phyloP scores from a whole-genome alignment of 2,113 vertebrate species.

The Xiphias gladius region DNA sequence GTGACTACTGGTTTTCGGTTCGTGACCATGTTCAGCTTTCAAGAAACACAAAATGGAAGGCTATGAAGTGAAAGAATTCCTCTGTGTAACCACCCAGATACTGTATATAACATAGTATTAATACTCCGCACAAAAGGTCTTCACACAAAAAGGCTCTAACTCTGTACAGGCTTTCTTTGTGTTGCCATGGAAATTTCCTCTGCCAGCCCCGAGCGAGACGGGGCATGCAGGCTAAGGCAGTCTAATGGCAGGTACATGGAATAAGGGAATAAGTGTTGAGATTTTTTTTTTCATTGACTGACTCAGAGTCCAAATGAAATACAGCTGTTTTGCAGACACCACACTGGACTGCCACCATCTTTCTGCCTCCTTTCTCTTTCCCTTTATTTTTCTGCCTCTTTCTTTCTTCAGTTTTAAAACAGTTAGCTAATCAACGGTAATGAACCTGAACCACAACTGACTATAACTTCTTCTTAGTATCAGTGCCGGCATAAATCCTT shows the following conservation, averaged over 20 bases:
- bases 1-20: constrained; percentile 32
- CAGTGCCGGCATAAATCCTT: not conserved
- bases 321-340: constrained; percentile 80
- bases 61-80: constrained; percentile 44
- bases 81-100: constrained; percentile 45
- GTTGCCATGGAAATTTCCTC: constrained; percentile 83
- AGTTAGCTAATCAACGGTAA: not conserved
- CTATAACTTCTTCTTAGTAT: not conserved
- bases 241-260: constrained; percentile 79
- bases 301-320: constrained; percentile 81
- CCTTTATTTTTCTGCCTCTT: constrained; percentile 16
- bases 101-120: constrained; percentile 60
- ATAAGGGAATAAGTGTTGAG: constrained; percentile 61
- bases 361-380: constrained; percentile 21
- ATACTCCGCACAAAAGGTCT: constrained; percentile 62
- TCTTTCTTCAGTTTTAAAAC: not conserved
- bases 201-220: constrained; percentile 52
- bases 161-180: constrained; percentile 75
- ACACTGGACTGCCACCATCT: constrained; percentile 44
- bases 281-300: constrained; percentile 66
- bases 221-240: constrained; percentile 41
- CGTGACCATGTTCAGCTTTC: constrained; percentile 36
- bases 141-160: constrained; percentile 65
- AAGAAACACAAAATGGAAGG: constrained; percentile 30
- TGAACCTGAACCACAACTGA: not conserved